Evolutionary conservation across 37 sponge, comb jelly and placozoan genomes (phyloP).

Genomic region (Bolinopsis microptera): DNA sequence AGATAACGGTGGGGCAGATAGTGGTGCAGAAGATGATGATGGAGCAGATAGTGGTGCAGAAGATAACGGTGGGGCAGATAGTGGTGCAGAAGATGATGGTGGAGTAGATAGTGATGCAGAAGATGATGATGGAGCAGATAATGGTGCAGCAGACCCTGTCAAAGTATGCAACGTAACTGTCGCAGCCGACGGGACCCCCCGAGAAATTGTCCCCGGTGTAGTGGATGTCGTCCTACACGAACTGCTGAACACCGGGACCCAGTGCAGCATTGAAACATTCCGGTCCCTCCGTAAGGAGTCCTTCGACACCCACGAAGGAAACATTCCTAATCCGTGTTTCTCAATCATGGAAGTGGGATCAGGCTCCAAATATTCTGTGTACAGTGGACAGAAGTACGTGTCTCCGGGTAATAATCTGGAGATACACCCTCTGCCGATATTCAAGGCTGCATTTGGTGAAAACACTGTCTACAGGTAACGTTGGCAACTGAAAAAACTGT

Average conservation of each 20-base stretch:
- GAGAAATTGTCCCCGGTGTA: not conserved
- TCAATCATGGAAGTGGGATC: not conserved
- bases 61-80: not conserved
- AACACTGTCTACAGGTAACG: conserved; percentile 7
- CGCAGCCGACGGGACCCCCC: not conserved
- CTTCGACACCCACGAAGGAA: not conserved
- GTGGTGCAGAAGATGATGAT: not conserved
- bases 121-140: not conserved
- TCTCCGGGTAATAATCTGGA: conserved; percentile 31
- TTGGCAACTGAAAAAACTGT: no score
- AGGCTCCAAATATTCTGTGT: not conserved
- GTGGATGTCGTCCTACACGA: not conserved
- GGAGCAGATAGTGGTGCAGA: not conserved
- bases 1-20: not conserved
- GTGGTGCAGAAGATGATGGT: not conserved
- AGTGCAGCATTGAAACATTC: not conserved
- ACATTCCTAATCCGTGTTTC: not conserved
- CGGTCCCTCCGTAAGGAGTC: not conserved
- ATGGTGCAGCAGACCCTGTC: not conserved
- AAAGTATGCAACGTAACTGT: not conserved
- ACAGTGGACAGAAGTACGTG: not conserved
- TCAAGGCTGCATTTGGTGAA: not conserved
- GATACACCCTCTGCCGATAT: not conserved
- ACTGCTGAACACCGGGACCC: not conserved
- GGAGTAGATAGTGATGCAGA: not conserved